Base-by-base conservation (phyloP, 2,113 vertebrate genomes). In the Carassius carassius region DNA sequence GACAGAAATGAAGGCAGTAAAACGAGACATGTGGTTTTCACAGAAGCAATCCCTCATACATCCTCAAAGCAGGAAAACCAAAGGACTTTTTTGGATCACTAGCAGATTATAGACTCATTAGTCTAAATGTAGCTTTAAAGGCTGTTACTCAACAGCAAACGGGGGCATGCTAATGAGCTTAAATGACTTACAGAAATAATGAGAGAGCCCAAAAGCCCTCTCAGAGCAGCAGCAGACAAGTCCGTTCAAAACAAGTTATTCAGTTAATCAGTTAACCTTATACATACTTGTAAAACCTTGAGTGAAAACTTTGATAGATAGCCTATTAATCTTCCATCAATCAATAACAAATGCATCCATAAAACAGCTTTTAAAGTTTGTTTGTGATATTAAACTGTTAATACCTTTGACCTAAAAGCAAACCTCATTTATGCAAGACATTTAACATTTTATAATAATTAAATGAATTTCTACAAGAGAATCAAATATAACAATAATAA, bases 81-180 rank as follows among this genome's bases (percentile, higher is more conserved):
- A 92, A 89, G 90, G 89, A 89, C 90, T 25, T 94, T 93, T 92
- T 94, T 47, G 92, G 93, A 94, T 94, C 93, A 93, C 90, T 94
- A 92, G 93, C 93, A 93, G 92, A 94, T 94, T 94, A 95, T 95
- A 92, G 92, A 89, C 93, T 95, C 92, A 94, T 95, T 94, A 94
- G 93, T 90, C 90, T 91, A 89, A 92, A 93, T 63, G 87, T 89
- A 91, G 90, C 93, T 95, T 93, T 92, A 93, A 94, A 93, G 91
- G 91, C 92, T 92, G 90, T 89, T 87, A 91, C 92, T 93, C 92
- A 93, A 93, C 92, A 94, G 94, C 92, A 94, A 94, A 94, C 91
- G 93, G 90, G 90, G 90, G 80, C 90, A 90, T 88, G 87, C 91
- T 93, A 92, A 93, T 80, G 88, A 92, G 93, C 92, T 93, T 94